Conservation (phyloP, 2,888 invertebrate genomes). For the Euzophera pinguis region DNA sequence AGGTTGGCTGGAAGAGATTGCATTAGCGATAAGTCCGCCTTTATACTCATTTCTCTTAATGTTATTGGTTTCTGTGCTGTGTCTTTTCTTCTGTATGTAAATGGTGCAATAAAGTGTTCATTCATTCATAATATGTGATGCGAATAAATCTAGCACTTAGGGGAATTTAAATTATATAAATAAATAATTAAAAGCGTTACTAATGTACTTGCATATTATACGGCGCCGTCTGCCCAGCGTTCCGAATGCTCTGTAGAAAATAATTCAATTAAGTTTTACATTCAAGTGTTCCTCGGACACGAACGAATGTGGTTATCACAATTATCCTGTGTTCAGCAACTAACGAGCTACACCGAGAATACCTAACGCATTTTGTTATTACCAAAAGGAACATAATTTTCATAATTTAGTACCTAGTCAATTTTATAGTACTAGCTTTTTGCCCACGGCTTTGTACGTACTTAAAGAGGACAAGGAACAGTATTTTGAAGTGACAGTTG, state of each 20-base stretch:
- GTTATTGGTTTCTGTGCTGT: too few species aligned
- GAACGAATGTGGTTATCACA: slow-evolving; percentile 68
- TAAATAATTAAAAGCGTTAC: slow-evolving; percentile 8
- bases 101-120: too few species aligned
- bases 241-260: slow-evolving; percentile 37
- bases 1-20: too few species aligned
- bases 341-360: slow-evolving; percentile 44
- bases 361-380: slow-evolving; percentile 32
- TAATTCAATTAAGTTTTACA: slow-evolving; percentile 70
- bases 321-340: slow-evolving; percentile 58
- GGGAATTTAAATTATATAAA: background rate
- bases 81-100: too few species aligned
- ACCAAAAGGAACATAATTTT: slow-evolving; percentile 22
- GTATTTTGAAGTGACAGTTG: too few species aligned
- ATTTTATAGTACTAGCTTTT: too few species aligned
- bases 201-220: background rate
- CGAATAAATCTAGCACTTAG: background rate
- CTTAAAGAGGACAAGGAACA: too few species aligned
- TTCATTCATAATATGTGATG: too few species aligned
- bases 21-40: too few species aligned
- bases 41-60: too few species aligned
- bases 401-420: slow-evolving; percentile 1
- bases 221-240: slow-evolving; percentile 4
- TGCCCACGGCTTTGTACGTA: too few species aligned
- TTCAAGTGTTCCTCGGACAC: slow-evolving; percentile 53